phyloP scores from a whole-genome alignment of 2,113 vertebrate genomes.

The Cyanoderma ruficeps region DNA sequence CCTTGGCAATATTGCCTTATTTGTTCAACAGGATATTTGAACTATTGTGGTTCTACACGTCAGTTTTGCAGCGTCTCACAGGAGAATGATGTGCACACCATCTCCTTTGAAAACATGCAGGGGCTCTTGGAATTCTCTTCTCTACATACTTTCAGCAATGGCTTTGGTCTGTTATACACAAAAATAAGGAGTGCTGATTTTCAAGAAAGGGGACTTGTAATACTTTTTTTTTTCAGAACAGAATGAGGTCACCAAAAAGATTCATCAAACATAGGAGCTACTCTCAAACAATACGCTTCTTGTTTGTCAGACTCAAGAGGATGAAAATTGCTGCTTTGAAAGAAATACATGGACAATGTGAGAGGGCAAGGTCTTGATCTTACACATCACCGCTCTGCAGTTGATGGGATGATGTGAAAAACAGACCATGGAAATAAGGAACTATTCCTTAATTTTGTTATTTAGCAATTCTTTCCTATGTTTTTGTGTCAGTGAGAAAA shows the following conservation, averaged over 20 bases:
- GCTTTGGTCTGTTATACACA: conserved; percentile 27
- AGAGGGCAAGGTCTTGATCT: conserved; percentile 24
- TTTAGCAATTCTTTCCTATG: not conserved
- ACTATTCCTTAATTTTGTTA: not conserved
- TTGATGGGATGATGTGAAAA: not conserved
- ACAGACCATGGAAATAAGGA: not conserved
- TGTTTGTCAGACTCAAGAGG: conserved; percentile 15
- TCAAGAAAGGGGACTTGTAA: not conserved
- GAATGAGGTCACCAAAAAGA: conserved; percentile 18
- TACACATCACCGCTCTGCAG: not conserved
- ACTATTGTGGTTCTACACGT: not conserved
- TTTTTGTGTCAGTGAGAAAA: not conserved
- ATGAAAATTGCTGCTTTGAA: conserved; percentile 1
- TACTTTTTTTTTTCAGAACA: not conserved
- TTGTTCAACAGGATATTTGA: conserved; percentile 18
- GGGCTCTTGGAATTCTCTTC: not conserved
- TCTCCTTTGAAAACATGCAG: not conserved
- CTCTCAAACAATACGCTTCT: conserved; percentile 26
- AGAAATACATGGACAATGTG: not conserved
- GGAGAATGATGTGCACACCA: not conserved
- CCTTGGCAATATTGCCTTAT: not conserved
- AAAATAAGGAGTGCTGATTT: conserved; percentile 15
- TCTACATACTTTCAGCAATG: not conserved
- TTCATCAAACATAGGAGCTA: not conserved
- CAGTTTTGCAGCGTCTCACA: not conserved